These are phyloP conservation scores for Nothobranchius furzeri DNA, from an alignment of 2,113 vertebrate species.

Conservation along the genomic window DNA sequence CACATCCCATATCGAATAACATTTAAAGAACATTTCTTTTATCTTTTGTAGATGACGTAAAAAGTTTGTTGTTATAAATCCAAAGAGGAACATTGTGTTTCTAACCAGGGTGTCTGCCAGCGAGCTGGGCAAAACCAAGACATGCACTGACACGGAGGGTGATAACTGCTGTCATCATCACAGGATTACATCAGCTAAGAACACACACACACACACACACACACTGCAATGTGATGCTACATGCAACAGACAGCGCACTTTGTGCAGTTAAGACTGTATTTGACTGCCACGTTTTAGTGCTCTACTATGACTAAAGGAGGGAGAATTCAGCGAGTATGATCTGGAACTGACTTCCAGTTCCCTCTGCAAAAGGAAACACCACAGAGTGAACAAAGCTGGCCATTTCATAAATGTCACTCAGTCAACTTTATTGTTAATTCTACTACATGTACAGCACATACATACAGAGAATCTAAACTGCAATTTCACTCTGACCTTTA, in stretches of 20 bases:
- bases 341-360: conserved; percentile 24
- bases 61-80: conserved; percentile 44
- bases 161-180: conserved; percentile 46
- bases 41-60: conserved; percentile 30
- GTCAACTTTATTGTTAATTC: no score
- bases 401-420: conserved; percentile 29
- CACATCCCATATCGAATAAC: conserved; percentile 29
- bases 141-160: conserved; percentile 67
- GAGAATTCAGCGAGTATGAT: not conserved
- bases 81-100: conserved; percentile 55
- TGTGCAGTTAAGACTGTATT: not conserved
- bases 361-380: conserved; percentile 7
- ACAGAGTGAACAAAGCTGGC: conserved; percentile 27
- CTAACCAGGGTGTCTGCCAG: conserved; percentile 28
- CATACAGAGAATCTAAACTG: no score
- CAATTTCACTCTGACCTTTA: no score
- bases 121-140: conserved; percentile 43
- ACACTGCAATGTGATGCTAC: conserved; percentile 13
- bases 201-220: conserved; percentile 31
- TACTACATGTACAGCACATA: no score
- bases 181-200: conserved; percentile 38
- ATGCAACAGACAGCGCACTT: not conserved
- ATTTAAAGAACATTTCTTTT: conserved; percentile 21
- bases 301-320: not conserved
- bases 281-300: not conserved